Conservation (phyloP, 1,140 invertebrate genomes). For the Calephelis virginiensis region DNA sequence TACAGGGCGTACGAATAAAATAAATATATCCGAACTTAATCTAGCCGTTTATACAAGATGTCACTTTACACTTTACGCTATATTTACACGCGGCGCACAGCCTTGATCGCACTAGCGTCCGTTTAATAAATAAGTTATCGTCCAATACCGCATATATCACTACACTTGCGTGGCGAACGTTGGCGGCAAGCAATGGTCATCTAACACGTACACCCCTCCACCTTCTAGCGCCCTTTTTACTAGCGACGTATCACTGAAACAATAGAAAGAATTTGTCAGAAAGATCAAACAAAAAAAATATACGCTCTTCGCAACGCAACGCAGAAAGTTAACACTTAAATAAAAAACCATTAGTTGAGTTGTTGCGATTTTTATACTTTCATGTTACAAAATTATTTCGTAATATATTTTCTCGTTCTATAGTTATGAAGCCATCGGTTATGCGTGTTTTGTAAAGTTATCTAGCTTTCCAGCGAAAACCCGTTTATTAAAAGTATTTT, state of each 20-base stretch:
- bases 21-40: constrained; percentile 73
- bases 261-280: constrained; percentile 25
- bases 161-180: constrained; percentile 79
- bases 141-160: constrained; percentile 55
- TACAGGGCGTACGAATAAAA: constrained; percentile 70
- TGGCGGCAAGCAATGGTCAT: constrained; percentile 77
- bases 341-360: too few relatives aligned
- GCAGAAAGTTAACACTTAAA: too few relatives aligned
- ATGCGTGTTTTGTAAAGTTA: too few relatives aligned
- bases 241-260: constrained; percentile 76
- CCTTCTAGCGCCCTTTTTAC: constrained; percentile 75
- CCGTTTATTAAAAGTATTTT: too few relatives aligned
- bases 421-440: too few relatives aligned
- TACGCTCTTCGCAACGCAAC: too few relatives aligned
- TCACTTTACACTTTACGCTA: constrained; percentile 76
- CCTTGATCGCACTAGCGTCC: constrained; percentile 68
- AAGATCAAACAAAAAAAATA: background rate
- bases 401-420: too few relatives aligned
- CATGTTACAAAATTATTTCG: too few relatives aligned
- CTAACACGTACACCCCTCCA: constrained; percentile 75
- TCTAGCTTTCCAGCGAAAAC: too few relatives aligned
- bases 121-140: constrained; percentile 68
- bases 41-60: constrained; percentile 74
- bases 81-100: constrained; percentile 77
- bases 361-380: too few relatives aligned